These are phyloP conservation scores for Rhamphomyia laevipes DNA, from an alignment of 2,888 invertebrate species.

Conservation along the genomic window DNA sequence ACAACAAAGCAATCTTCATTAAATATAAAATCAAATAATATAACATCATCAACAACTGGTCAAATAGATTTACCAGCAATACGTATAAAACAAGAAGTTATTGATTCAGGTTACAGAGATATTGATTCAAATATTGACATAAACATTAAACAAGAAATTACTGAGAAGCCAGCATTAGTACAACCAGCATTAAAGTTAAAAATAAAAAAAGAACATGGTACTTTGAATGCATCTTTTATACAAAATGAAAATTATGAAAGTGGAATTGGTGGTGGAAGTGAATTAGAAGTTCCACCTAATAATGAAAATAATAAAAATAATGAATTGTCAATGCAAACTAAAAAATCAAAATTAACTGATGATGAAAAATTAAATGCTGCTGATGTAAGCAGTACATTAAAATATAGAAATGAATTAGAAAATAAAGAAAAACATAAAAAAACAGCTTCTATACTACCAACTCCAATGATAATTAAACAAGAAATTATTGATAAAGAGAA, in stretches of 20 bases:
- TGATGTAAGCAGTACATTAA: not conserved
- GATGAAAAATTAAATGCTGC: not conserved
- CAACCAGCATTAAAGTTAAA: conserved; percentile 24
- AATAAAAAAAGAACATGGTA: conserved; percentile 36
- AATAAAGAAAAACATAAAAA: conserved; percentile 3
- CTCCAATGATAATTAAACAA: conserved; percentile 9
- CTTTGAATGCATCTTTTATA: conserved; percentile 32
- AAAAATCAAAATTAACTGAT: conserved; percentile 12
- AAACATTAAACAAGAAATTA: conserved; percentile 23
- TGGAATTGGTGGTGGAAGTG: no score
- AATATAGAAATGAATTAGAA: not conserved
- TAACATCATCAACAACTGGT: conserved; percentile 1
- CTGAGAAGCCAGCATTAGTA: conserved; percentile 3
- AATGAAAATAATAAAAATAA: conserved; percentile 24
- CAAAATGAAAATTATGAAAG: conserved; percentile 28
- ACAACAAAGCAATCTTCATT: conserved; percentile 7
- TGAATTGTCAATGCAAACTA: not conserved
- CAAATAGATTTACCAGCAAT: conserved; percentile 3
- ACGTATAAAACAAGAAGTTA: conserved; percentile 17
- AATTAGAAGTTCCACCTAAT: conserved; percentile 12
- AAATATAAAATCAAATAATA: conserved; percentile 16
- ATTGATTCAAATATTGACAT: conserved; percentile 11
- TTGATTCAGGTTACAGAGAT: conserved; percentile 14
- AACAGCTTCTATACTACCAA: not conserved
- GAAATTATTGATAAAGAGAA: conserved; percentile 10